Evolutionary conservation across 2,113 vertebrate genomes (phyloP), one percentile per base, ranked within the genome.

Genomic region (Tenebrosternarchus preto): DNA sequence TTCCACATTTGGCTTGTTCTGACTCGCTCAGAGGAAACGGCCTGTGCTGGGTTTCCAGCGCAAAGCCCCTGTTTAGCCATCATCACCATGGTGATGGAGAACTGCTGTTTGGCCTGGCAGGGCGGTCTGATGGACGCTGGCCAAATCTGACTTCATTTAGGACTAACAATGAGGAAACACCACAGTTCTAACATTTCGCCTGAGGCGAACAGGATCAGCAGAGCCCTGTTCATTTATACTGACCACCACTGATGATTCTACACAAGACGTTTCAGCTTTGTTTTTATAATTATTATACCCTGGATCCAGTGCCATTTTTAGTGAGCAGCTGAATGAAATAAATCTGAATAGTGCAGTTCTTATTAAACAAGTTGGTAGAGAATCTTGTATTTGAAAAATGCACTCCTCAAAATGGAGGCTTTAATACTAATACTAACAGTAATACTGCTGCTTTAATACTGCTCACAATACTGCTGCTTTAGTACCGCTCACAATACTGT

Each of bases 1-100:
- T n/a, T 66, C 60, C 33, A 74, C 53, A 59, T 31, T 20, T n/a
- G 16, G 59, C 31, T 33, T 63, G 12, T 22, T 78, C 31, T 82
- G 80, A 82, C 57, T 79, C 80, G 76, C 76, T 56, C 59, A 9
- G 43, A 83, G 33, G 60, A 59, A 80, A 59, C 46, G 17, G 55
- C 71, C 60, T 71, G 57, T 24, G 81, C 76, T 78, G 70, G 61
- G 1, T 84, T 74, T 69, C 83, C 78, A 81, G 46, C 66, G 72
- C 78, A 63, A 24, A 78, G 64, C 56, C 7, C n/a, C n/a, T 78
- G 55, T 84, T 77, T 78, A 27, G 24, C 50, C 53, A 2, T 24
- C n/a, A n/a, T 81, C 56, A 36, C 80, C 25, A 55, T 85, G 59
- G 83, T 57, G 60, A 81, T 75, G 0, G 16, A 70, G 25, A 77